Evolutionary conservation across 2,113 vertebrate species (phyloP), one percentile per base, ranked within the genome.

Genomic region (Pteruthius melanotis): DNA sequence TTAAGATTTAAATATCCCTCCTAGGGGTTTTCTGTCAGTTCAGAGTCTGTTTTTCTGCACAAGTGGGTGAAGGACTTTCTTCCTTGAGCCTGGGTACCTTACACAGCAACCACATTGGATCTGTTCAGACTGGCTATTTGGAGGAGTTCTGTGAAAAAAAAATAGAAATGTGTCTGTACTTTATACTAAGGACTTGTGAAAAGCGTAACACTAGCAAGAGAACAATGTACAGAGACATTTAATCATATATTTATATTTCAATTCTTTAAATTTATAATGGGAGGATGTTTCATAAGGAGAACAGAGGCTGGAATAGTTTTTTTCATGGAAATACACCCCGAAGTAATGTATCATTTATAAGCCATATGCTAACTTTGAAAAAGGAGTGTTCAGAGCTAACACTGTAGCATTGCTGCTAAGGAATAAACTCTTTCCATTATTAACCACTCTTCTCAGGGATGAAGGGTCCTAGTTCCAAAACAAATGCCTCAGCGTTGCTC

Each of bases 1-100:
- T 98, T 97, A 97, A 95, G 96, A 97, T 97, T 98, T 97, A 97
- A 98, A 98, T 97, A 96, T 97, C 96, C 97, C 94, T 97, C 94
- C 96, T 96, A 97, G 80, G 93, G 91, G 66, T 95, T 95, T 97
- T 88, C 97, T 98, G 96, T 97, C 97, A 97, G 94, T 95, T 95
- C 90, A 97, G 97, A 95, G 95, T 87, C 92, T 70, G 2, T 95
- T 93, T 95, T 96, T 77, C 50, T 19, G 2, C 35, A 70, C 71
- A 69, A 66, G 40, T 6, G 27, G n/a, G 83, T 90, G 82, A 91
- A 97, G 79, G 66, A 92, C 64, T 37, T 69, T 91, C 80, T 94
- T 68, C 40, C 10, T 5, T 86, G 95, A 78, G 85, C 54, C n/a
- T 83, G 49, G 26, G 66, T 82, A 66, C 20, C 53, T 89, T 85